Base-by-base conservation (phyloP, 1,140 invertebrate species). In the Hyles vespertilio region DNA sequence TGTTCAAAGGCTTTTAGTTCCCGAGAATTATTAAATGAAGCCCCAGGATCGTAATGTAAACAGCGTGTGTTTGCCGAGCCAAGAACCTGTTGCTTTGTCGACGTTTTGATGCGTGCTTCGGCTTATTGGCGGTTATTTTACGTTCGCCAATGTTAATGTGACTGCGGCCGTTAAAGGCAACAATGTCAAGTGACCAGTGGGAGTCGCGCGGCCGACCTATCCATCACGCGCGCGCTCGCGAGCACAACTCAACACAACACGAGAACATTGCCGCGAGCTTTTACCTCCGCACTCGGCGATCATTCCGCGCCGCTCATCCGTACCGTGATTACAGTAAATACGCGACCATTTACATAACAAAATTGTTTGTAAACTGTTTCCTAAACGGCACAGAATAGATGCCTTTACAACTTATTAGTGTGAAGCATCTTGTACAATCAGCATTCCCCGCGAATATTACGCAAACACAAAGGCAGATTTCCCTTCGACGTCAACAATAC, bases 1-100 rank as follows among this genome's bases (percentile, higher is more conserved):
- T 88, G 85, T 88, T 86, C 84, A 85, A 88, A 88, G 85, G 81
- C 85, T 88, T 88, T 88, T 88, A 88, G 83, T 86, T 88, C 85
- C 85, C 83, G 83, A 86, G 85, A 86, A 88, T 88, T 87, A 87
- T 87, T 88, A 85, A 88, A 88, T 86, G 84, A 87, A 85, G 82
- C 74, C 74, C 77, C 85, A 88, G 85, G 85, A 88, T 88, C 79
- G 82, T 88, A 88, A 88, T 88, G 83, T 78, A 88, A 88, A 88
- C 85, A 88, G 49, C 52, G 70, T 57, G 63, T 88, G 79, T 88
- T 88, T 86, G 83, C 67, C 63, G 74, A 84, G 73, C 61, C 77
- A 65, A 84, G 82, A 88, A 88, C 85, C 83, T 85, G 85, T 88
- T 86, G 83, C 85, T 81, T 83, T 85, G 81, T 84, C 69, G 77